Conservation (phyloP, 2,113 vertebrate genomes). For the Mellivora capensis region DNA sequence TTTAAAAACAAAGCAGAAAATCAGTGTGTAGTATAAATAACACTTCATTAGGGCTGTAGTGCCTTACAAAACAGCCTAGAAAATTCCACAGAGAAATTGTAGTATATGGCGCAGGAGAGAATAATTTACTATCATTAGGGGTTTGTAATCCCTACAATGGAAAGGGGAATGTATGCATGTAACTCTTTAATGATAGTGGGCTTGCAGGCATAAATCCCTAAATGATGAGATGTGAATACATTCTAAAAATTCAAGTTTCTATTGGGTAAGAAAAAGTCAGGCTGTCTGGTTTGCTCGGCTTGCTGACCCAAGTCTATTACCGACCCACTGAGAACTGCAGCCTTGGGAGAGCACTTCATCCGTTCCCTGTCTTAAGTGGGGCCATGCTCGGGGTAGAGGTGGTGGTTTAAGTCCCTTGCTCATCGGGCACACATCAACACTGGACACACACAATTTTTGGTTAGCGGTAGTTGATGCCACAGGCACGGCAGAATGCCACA, state of each 20-base stretch:
- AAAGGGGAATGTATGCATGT: constrained; percentile 66
- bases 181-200: constrained; percentile 79
- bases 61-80: constrained; percentile 41
- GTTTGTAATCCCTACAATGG: constrained; percentile 48
- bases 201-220: constrained; percentile 78
- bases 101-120: neutral
- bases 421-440: neutral
- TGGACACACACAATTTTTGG: neutral
- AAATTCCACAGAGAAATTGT: constrained; percentile 61
- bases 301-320: neutral
- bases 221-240: constrained; percentile 58
- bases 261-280: constrained; percentile 31
- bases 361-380: neutral
- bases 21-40: constrained; percentile 64
- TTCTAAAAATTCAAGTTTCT: constrained; percentile 73
- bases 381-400: neutral
- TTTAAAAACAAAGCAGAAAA: constrained; percentile 70
- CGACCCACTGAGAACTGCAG: neutral
- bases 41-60: constrained; percentile 64
- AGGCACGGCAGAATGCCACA: neutral
- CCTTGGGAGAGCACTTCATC: neutral
- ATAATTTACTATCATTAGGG: constrained; percentile 67
- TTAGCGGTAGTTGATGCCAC: neutral
- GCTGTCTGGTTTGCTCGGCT: neutral
- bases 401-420: neutral